phyloP scores from a whole-genome alignment of 2,113 vertebrate species.

The Xerus inauris region DNA sequence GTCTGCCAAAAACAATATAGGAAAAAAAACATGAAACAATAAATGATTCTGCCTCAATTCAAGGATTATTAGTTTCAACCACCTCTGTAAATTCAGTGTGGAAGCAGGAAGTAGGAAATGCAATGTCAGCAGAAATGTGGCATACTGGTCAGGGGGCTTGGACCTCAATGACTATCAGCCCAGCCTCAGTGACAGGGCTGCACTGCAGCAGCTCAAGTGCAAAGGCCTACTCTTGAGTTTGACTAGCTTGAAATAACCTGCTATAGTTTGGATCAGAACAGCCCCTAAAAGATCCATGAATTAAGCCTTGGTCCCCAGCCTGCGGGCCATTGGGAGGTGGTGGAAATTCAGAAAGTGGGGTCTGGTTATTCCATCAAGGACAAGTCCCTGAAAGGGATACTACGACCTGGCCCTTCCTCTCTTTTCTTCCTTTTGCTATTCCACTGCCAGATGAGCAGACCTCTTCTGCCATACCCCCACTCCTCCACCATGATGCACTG shows the following conservation, averaged over 20 bases:
- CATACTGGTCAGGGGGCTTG: no score
- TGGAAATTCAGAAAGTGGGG: neutral
- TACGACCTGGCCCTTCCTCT: no score
- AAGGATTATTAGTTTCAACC: neutral
- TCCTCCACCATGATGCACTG: no score
- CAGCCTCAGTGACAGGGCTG: neutral
- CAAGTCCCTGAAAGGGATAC: neutral
- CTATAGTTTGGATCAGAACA: neutral
- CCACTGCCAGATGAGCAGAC: neutral
- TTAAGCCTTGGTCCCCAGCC: neutral
- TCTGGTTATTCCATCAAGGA: neutral
- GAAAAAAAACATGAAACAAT: neutral
- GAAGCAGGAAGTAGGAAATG: neutral
- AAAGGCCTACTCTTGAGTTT: neutral
- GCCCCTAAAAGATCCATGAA: neutral
- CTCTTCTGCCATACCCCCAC: neutral
- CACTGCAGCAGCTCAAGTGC: neutral
- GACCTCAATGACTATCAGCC: accelerated
- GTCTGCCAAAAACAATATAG: slow-evolving; percentile 21
- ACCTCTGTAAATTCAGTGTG: neutral
- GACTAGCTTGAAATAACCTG: neutral
- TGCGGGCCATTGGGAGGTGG: neutral
- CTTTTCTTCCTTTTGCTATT: neutral
- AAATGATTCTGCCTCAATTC: neutral
- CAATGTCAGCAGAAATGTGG: neutral